These are phyloP conservation scores for Acromyrmex echinatior DNA, from an alignment of 1,140 invertebrate genomes.

Conservation along the genomic window DNA sequence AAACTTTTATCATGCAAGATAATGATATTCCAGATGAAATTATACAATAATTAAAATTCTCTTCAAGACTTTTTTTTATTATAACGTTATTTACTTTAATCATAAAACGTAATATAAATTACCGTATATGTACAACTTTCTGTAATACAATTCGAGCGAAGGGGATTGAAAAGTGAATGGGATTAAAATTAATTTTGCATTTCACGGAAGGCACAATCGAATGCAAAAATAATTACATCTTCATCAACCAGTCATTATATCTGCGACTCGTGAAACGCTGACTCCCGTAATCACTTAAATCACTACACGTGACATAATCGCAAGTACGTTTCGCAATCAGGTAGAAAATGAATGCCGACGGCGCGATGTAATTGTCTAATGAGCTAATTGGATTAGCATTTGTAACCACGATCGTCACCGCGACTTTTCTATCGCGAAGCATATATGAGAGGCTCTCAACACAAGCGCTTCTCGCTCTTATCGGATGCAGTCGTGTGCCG, in stretches of 20 bases:
- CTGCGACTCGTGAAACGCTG: slow-evolving; percentile 33
- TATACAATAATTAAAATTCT: not conserved
- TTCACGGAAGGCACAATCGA: not conserved
- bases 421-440: slow-evolving; percentile 59
- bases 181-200: slow-evolving; percentile 13
- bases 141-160: not conserved
- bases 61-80: not conserved
- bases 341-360: slow-evolving; percentile 57
- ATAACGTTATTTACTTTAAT: not conserved
- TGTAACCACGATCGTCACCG: slow-evolving; percentile 50
- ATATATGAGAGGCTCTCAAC: slow-evolving; percentile 51
- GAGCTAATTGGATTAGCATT: slow-evolving; percentile 77
- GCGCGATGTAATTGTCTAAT: slow-evolving; percentile 72
- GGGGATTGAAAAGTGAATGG: not conserved
- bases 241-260: slow-evolving; percentile 16
- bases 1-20: too few species aligned
- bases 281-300: slow-evolving; percentile 55
- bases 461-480: slow-evolving; percentile 66
- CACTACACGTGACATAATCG: slow-evolving; percentile 39
- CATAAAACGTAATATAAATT: not conserved
- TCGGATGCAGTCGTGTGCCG: slow-evolving; percentile 79
- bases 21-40: not conserved
- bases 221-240: not conserved
- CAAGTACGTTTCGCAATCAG: slow-evolving; percentile 64
- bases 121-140: not conserved